phyloP scores from a whole-genome alignment of 1,140 invertebrate species.

The Drosophila pandora region DNA sequence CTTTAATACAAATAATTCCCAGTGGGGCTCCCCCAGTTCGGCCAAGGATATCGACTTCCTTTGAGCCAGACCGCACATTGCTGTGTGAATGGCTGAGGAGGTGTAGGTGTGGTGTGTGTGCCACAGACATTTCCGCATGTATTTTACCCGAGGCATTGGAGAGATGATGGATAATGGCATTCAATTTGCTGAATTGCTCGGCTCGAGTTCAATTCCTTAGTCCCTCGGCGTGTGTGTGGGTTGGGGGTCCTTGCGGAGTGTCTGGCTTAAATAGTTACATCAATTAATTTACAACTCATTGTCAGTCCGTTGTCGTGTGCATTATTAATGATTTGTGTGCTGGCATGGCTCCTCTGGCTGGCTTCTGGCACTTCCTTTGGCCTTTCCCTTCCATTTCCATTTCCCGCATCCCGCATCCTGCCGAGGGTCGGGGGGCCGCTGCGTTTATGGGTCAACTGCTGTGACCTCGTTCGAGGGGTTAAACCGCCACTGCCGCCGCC shows the following conservation, averaged over 20 bases:
- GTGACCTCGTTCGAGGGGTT: conserved; percentile 63
- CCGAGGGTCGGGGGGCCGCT: conserved; percentile 23
- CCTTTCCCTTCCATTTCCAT: neutral
- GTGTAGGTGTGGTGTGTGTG: conserved; percentile 26
- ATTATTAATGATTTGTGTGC: conserved; percentile 77
- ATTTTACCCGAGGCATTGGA: conserved; percentile 72
- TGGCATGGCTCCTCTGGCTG: conserved; percentile 20
- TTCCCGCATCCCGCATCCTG: conserved; percentile 34
- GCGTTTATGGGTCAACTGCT: conserved; percentile 72
- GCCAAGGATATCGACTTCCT: conserved; percentile 23
- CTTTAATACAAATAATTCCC: conserved; percentile 24
- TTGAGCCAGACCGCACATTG: conserved; percentile 29
- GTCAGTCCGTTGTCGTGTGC: conserved; percentile 73
- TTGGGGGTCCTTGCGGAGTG: conserved; percentile 25
- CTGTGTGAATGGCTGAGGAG: conserved; percentile 21
- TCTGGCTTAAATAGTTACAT: conserved; percentile 71
- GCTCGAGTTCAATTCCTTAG: conserved; percentile 12
- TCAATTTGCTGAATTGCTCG: conserved; percentile 68
- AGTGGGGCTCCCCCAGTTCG: conserved; percentile 2
- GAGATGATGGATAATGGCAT: conserved; percentile 79
- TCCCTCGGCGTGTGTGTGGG: neutral
- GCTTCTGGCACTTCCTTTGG: neutral
- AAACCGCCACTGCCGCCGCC: neutral
- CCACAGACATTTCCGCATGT: conserved; percentile 71
- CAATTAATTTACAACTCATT: conserved; percentile 80